A percentile compares a stretch with the other conserved stretches of the same genome.
Conservation (phyloP, 2,797 vertebrate species). For the Esox lucius region DNA sequence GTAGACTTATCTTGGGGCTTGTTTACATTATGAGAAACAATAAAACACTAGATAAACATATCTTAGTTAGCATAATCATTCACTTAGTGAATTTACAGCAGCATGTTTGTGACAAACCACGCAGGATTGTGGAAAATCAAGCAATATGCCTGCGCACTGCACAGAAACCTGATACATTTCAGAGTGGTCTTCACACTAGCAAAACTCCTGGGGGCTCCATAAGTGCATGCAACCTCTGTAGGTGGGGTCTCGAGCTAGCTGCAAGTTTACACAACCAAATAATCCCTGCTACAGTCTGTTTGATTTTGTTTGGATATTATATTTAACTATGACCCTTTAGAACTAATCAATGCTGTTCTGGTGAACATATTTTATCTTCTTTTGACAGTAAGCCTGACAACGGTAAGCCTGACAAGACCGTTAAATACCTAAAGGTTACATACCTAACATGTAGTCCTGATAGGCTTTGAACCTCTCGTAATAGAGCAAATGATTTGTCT, state of each 20-base stretch:
- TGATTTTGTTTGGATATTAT: background rate
- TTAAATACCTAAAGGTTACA: background rate
- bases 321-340: background rate
- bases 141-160: too few species aligned
- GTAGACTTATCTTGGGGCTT: background rate
- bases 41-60: too few species aligned
- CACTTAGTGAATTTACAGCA: too few species aligned
- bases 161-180: too few species aligned
- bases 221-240: too few species aligned
- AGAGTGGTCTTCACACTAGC: too few species aligned
- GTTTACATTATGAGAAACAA: background rate
- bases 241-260: too few species aligned
- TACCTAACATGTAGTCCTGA: constrained; percentile 94
- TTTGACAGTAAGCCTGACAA: background rate
- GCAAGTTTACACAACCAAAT: too few species aligned
- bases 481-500: constrained; percentile 84
- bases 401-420: background rate
- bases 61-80: too few species aligned
- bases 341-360: background rate
- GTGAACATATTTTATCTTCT: background rate
- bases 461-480: constrained; percentile 92
- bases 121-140: too few species aligned
- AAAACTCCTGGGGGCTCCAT: too few species aligned
- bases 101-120: too few species aligned
- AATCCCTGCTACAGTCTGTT: background rate